Percentiles rank a stretch among this genome's conserved stretches.
Evolutionary conservation across 2,113 vertebrate species (phyloP).

Genomic region (Oxyura jamaicensis): DNA sequence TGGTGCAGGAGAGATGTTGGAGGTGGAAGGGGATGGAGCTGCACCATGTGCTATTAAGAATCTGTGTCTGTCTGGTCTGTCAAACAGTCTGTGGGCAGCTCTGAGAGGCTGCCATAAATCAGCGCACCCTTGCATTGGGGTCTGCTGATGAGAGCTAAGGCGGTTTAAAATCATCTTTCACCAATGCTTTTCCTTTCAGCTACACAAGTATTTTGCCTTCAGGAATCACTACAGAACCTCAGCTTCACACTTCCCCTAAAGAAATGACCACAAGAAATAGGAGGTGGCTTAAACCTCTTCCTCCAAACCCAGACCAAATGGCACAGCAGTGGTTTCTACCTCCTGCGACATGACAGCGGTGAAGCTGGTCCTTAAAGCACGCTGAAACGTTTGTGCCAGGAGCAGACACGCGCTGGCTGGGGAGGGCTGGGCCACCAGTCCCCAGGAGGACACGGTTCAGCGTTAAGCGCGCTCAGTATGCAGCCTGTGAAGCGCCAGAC

Average conservation of each 20-base stretch:
- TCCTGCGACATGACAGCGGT: accelerated
- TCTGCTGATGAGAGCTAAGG: neutral
- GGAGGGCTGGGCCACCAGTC: neutral
- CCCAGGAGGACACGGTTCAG: neutral
- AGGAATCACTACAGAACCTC: neutral
- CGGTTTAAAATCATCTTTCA: slow-evolving; percentile 8
- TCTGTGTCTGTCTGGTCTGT: slow-evolving; percentile 59
- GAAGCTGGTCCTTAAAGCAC: neutral
- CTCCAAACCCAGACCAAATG: neutral
- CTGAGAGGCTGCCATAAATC: slow-evolving; percentile 55
- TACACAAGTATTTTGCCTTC: neutral
- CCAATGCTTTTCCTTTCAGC: neutral
- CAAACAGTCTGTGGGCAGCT: slow-evolving; percentile 47
- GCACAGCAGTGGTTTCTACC: neutral
- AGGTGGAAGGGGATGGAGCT: slow-evolving; percentile 29
- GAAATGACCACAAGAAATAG: neutral
- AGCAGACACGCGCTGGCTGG: neutral
- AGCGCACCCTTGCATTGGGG: neutral
- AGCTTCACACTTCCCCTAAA: neutral
- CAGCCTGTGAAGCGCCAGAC: neutral
- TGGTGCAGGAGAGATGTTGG: slow-evolving; percentile 40
- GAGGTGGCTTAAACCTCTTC: neutral
- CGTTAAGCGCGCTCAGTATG: neutral
- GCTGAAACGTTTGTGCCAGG: neutral
- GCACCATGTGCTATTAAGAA: slow-evolving; percentile 1